phyloP scores from a whole-genome alignment of 1,140 invertebrate species.

The Archivesica marissinica region DNA sequence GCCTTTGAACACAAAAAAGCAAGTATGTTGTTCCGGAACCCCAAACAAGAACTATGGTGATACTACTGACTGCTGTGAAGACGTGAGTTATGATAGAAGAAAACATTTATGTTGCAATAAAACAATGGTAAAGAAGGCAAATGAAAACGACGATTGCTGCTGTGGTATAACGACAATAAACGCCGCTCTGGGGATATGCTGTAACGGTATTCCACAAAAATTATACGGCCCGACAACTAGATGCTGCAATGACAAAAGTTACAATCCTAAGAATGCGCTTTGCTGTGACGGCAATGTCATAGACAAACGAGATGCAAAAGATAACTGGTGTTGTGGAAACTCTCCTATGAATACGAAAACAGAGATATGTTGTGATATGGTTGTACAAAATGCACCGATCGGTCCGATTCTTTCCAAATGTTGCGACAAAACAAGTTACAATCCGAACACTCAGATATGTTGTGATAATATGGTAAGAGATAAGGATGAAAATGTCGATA shows the following conservation, averaged over 20 bases:
- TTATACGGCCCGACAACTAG: background rate
- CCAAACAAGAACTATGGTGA: constrained; percentile 1
- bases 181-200: background rate
- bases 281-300: constrained; percentile 26
- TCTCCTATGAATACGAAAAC: constrained; percentile 43
- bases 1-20: background rate
- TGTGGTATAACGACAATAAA: constrained; percentile 38
- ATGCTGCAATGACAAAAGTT: constrained; percentile 47
- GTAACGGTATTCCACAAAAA: constrained; percentile 22
- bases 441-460: constrained; percentile 29
- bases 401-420: constrained; percentile 12
- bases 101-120: constrained; percentile 36
- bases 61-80: constrained; percentile 21
- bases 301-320: background rate
- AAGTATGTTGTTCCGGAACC: constrained; percentile 33
- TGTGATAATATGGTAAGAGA: constrained; percentile 5
- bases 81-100: constrained; percentile 23
- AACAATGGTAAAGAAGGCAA: constrained; percentile 6
- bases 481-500: constrained; percentile 18
- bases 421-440: constrained; percentile 36
- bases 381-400: background rate
- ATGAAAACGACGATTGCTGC: constrained; percentile 32
- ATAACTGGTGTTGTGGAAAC: constrained; percentile 47
- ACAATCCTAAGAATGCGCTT: background rate
- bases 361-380: constrained; percentile 46